Conservation (phyloP, 23 tunicate species). For the Corella eumyota region DNA sequence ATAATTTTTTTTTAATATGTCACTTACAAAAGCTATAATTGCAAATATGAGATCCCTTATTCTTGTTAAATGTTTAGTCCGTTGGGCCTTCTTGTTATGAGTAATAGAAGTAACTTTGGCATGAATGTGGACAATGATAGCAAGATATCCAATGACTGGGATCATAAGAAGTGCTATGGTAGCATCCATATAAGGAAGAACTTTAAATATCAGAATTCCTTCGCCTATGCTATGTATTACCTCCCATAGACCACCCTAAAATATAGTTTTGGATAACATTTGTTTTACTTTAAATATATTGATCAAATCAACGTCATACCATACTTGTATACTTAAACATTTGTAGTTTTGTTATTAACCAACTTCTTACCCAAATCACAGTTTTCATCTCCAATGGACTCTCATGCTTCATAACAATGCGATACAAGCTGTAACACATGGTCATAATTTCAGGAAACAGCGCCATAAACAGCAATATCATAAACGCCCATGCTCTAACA, state of each 20-base stretch:
- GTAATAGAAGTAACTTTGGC: conserved; percentile 19
- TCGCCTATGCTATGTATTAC: conserved; percentile 52
- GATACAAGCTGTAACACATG: conserved; percentile 57
- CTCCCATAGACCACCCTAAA: conserved; percentile 67
- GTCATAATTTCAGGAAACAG: conserved; percentile 69
- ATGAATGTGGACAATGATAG: conserved; percentile 35
- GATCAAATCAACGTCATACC: neutral
- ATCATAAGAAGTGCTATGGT: conserved; percentile 25
- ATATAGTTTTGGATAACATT: neutral
- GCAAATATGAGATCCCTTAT: neutral
- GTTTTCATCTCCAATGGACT: conserved; percentile 10
- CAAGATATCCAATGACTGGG: conserved; percentile 45
- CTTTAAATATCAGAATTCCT: conserved; percentile 42
- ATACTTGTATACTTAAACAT: neutral
- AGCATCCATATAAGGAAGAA: conserved; percentile 62
- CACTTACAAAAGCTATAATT: conserved; percentile 21
- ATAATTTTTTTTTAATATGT: too few species aligned
- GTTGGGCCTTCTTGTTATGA: conserved; percentile 8
- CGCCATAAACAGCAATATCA: conserved; percentile 28
- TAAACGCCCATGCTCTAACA: conserved; percentile 38
- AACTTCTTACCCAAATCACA: conserved; percentile 38
- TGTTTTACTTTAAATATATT: neutral
- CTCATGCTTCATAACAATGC: conserved; percentile 58
- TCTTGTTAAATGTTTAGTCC: neutral
- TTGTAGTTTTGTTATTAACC: neutral